These are phyloP conservation scores for Chaunax sp. DNA, from an alignment of 2,797 vertebrate species.

Conservation along the genomic window DNA sequence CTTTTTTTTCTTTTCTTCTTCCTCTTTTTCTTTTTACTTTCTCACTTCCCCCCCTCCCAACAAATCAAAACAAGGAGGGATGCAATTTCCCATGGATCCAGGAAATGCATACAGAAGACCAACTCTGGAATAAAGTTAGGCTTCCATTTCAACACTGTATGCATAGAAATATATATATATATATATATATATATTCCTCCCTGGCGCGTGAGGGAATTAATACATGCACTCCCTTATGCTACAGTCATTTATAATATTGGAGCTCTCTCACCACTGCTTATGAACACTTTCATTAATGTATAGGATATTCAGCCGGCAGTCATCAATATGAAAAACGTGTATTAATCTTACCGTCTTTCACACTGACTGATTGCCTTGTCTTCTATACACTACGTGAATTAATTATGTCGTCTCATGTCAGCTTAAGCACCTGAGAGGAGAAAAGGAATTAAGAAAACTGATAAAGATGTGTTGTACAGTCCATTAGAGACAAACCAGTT, in stretches of 20 bases:
- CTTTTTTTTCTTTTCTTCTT: constrained; percentile 19
- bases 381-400: constrained; percentile 70
- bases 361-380: constrained; percentile 70
- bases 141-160: constrained; percentile 32
- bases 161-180: too few relatives aligned
- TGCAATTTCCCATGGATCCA: constrained; percentile 49
- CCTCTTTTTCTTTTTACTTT: constrained; percentile 13
- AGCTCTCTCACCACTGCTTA: constrained; percentile 38
- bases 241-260: constrained; percentile 50
- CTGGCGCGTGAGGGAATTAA: constrained; percentile 48
- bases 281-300: constrained; percentile 67
- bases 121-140: constrained; percentile 47
- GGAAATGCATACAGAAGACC: constrained; percentile 39
- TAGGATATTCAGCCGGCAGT: constrained; percentile 58
- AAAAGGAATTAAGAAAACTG: constrained; percentile 61
- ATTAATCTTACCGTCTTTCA: constrained; percentile 66
- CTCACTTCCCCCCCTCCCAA: constrained; percentile 24
- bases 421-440: constrained; percentile 67
- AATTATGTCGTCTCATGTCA: constrained; percentile 65
- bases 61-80: constrained; percentile 24
- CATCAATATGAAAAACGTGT: constrained; percentile 64
- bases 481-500: constrained; percentile 74
- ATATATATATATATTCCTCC: constrained; percentile 41
- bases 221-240: constrained; percentile 40
- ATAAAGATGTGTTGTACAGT: constrained; percentile 71